Evolutionary conservation across 2,113 vertebrate species (phyloP).

Genomic region (Leucoraja erinaceus): DNA sequence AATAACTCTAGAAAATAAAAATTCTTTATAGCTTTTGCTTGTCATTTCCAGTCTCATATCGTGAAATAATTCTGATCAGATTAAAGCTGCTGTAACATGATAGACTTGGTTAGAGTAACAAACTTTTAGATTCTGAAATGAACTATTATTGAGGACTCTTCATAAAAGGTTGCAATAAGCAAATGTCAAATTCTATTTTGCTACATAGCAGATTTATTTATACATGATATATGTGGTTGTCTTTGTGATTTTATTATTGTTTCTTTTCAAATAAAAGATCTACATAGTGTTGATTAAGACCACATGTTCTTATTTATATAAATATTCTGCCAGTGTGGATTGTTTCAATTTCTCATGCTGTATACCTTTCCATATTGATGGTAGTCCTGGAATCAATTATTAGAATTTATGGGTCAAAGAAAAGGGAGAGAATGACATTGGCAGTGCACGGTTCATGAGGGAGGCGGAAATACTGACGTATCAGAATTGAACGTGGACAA

Average conservation of each 20-base stretch:
- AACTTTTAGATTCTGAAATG: neutral
- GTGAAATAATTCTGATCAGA: neutral
- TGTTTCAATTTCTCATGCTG: neutral
- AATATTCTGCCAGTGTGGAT: neutral
- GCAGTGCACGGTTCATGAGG: neutral
- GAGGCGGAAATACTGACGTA: neutral
- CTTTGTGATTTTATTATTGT: neutral
- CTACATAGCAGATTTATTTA: no score
- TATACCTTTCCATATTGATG: neutral
- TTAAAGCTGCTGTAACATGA: neutral
- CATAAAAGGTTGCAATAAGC: no score
- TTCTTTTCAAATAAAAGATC: neutral
- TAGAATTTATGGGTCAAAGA: neutral
- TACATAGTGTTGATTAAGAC: neutral
- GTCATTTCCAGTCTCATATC: neutral
- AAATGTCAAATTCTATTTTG: no score
- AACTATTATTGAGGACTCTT: neutral
- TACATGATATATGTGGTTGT: no score
- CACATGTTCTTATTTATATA: neutral
- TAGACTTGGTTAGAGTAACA: no score
- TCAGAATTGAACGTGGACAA: neutral
- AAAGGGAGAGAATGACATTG: neutral
- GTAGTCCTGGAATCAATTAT: neutral
- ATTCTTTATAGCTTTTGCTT: neutral
- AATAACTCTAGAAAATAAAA: neutral